Conservation (phyloP, 2,888 invertebrate species). For the Lutraria lutraria region DNA sequence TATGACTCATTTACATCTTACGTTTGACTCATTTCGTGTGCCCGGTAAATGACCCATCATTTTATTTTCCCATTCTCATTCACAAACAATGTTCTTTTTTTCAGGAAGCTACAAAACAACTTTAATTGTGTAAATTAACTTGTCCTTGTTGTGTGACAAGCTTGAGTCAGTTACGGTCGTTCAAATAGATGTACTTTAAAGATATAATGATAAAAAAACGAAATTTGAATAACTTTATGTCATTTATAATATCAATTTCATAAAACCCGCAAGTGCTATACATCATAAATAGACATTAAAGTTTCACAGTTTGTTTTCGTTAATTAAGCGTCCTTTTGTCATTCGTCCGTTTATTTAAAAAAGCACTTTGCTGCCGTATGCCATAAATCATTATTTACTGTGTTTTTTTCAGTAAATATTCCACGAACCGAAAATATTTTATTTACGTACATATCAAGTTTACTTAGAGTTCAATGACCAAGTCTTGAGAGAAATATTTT, state of each 20-base stretch:
- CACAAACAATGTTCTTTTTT: background rate
- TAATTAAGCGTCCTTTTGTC: background rate
- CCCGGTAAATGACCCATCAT: background rate
- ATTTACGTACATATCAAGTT: too few relatives aligned
- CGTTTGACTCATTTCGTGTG: background rate
- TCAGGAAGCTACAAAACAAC: background rate
- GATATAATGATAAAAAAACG: background rate
- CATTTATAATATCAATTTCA: background rate
- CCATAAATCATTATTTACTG: too few relatives aligned
- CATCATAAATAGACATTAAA: background rate
- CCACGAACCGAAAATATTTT: too few relatives aligned
- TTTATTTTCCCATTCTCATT: background rate
- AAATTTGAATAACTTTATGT: background rate
- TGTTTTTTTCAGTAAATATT: too few relatives aligned
- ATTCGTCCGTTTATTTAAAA: too few relatives aligned
- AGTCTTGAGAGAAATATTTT: too few relatives aligned
- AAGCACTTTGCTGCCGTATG: too few relatives aligned
- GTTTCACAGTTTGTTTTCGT: background rate
- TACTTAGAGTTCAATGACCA: too few relatives aligned
- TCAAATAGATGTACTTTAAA: background rate
- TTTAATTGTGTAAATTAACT: background rate
- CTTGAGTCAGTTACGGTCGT: background rate
- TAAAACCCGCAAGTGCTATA: background rate
- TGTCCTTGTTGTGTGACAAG: background rate
- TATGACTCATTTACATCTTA: background rate